These are phyloP conservation scores for Hypomesus transpacificus DNA, from an alignment of 2,113 vertebrate species.

Conservation along the genomic window DNA sequence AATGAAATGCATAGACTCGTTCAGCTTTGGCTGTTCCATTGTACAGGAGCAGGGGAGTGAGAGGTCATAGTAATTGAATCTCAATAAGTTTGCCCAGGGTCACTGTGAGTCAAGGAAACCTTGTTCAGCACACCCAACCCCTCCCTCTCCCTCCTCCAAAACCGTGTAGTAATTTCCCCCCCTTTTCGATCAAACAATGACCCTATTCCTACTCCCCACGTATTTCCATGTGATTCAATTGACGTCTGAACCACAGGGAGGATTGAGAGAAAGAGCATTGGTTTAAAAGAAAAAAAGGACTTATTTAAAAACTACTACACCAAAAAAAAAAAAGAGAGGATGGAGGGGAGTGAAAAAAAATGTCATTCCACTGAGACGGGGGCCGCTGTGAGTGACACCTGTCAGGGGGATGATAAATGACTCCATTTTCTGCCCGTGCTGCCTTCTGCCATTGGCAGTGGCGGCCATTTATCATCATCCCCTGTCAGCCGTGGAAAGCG, in stretches of 20 bases:
- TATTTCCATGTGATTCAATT: constrained; percentile 90
- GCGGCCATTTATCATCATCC: constrained; percentile 99
- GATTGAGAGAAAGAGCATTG: constrained; percentile 81
- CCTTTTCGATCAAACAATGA: constrained; percentile 58
- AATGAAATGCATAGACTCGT: constrained; percentile 37
- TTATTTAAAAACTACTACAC: constrained; percentile 98
- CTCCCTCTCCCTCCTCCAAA: constrained; percentile 50
- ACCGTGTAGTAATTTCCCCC: constrained; percentile 84
- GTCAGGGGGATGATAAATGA: constrained; percentile 99
- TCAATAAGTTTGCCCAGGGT: constrained; percentile 86
- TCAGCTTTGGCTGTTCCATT: constrained; percentile 60
- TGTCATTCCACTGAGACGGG: constrained; percentile 92
- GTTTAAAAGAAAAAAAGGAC: constrained; percentile 84
- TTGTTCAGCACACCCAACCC: constrained; percentile 65
- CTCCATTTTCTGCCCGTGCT: constrained; percentile 99
- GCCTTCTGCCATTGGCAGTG: constrained; percentile 97
- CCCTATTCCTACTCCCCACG: constrained; percentile 71
- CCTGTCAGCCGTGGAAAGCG: constrained; percentile 96
- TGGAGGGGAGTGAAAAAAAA: constrained; percentile 26
- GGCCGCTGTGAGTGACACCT: constrained; percentile 95
- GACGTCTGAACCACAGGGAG: constrained; percentile 74
- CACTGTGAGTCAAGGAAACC: constrained; percentile 77
- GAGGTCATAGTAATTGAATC: constrained; percentile 87
- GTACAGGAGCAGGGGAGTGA: constrained; percentile 68
- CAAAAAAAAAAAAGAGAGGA: constrained; percentile 37